These are phyloP conservation scores for Pedicia rivosa DNA, from an alignment of 2,888 invertebrate genomes.

Conservation along the genomic window DNA sequence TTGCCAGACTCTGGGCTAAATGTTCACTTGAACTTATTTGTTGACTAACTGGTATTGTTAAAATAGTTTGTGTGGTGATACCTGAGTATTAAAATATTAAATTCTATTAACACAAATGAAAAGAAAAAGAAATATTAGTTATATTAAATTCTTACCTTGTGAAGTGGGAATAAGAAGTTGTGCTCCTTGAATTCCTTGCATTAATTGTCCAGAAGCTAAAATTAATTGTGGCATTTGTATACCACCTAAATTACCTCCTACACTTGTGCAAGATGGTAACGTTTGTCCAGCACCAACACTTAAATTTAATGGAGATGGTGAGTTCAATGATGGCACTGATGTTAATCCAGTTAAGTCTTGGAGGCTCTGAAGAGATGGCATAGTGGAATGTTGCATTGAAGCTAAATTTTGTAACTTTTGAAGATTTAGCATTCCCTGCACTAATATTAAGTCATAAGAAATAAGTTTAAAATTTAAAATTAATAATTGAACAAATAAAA, in stretches of 20 bases:
- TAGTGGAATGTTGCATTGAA: conserved; percentile 42
- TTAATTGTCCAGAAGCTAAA: conserved; percentile 78
- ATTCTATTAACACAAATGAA: conserved; percentile 1
- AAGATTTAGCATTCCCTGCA: conserved; percentile 34
- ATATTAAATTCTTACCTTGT: conserved; percentile 46
- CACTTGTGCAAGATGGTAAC: conserved; percentile 23
- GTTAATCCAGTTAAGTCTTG: conserved; percentile 35
- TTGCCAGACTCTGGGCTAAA: conserved; percentile 25
- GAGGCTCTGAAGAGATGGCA: conserved; percentile 45
- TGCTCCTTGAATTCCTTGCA: conserved; percentile 85
- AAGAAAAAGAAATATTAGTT: background rate
- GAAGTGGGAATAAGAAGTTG: conserved; percentile 91
- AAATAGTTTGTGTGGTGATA: conserved; percentile 86
- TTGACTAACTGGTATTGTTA: conserved; percentile 80
- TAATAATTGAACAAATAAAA: background rate
- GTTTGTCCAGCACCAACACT: conserved; percentile 43
- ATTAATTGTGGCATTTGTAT: conserved; percentile 73
- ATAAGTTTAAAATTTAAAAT: background rate
- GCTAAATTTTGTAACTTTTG: conserved; percentile 65
- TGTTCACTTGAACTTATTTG: conserved; percentile 62
- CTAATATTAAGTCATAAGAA: conserved; percentile 14
- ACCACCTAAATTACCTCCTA: conserved; percentile 10
- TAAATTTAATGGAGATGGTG: conserved; percentile 67
- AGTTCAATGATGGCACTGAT: conserved; percentile 48
- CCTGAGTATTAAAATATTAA: conserved; percentile 38